These are phyloP conservation scores for Xylocopa sonorina DNA, from an alignment of 1,140 invertebrate genomes.

Conservation along the genomic window DNA sequence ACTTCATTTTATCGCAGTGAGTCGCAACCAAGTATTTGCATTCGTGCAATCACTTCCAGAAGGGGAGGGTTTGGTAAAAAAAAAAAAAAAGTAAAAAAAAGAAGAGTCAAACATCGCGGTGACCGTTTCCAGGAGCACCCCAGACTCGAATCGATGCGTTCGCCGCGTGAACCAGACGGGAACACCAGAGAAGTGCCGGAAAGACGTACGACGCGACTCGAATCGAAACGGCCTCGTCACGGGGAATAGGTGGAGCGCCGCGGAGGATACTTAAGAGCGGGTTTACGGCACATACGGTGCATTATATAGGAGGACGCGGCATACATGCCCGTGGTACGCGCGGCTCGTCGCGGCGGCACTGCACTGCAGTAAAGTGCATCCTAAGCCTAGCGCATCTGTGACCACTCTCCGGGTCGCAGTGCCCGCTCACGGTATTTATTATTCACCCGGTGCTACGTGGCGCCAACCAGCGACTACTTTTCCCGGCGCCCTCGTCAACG, in stretches of 20 bases:
- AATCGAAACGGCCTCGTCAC: conserved; percentile 46
- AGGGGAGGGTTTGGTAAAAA: too few species aligned
- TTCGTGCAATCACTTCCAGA: too few species aligned
- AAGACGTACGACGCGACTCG: conserved; percentile 23
- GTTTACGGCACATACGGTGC: conserved; percentile 55
- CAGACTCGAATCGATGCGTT: background rate
- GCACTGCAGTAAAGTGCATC: conserved; percentile 77
- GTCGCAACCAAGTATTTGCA: too few species aligned
- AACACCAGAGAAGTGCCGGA: background rate
- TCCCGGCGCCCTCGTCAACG: conserved; percentile 15
- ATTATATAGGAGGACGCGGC: conserved; percentile 43
- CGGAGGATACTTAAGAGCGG: conserved; percentile 49
- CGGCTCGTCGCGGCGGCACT: conserved; percentile 48
- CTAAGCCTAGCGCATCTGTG: conserved; percentile 73
- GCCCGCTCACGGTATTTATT: conserved; percentile 71
- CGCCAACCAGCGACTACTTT: conserved; percentile 23
- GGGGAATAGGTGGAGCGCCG: conserved; percentile 27
- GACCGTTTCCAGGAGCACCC: background rate
- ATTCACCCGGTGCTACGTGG: conserved; percentile 70
- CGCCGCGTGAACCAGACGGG: background rate
- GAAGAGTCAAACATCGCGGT: background rate
- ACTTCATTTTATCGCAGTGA: too few species aligned
- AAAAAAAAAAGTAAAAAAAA: too few species aligned
- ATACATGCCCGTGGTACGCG: conserved; percentile 23
- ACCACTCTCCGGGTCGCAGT: conserved; percentile 69